phyloP scores from a whole-genome alignment of 1,140 invertebrate species.

The Leptinotarsa undecemlineata region DNA sequence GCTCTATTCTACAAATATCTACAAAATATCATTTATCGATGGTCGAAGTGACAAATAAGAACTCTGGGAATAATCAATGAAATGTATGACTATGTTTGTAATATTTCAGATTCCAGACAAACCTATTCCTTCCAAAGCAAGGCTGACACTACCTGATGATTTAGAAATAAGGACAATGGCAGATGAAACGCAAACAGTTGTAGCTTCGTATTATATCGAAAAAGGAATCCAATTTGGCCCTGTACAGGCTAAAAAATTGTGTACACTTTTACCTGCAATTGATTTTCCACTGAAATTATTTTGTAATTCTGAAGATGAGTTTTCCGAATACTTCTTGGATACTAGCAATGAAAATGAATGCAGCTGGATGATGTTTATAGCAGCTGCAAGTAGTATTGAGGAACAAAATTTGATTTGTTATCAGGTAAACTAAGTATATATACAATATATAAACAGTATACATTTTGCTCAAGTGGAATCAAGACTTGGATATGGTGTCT shows the following conservation, averaged over 20 bases:
- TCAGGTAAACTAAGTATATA: conserved; percentile 55
- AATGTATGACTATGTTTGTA: neutral
- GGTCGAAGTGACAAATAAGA: no score
- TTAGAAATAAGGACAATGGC: conserved; percentile 45
- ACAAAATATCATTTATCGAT: no score
- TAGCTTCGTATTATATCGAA: conserved; percentile 36
- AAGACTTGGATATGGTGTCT: no score
- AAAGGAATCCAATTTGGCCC: conserved; percentile 52
- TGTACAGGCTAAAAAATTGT: conserved; percentile 46
- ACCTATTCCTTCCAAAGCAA: conserved; percentile 46
- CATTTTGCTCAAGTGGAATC: no score
- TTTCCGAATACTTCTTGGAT: conserved; percentile 58
- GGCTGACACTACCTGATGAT: conserved; percentile 46
- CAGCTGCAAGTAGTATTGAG: conserved; percentile 54
- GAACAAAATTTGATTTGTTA: conserved; percentile 70
- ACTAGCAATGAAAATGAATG: conserved; percentile 60
- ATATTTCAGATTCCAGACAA: conserved; percentile 46
- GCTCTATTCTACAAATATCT: no score
- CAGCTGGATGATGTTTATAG: conserved; percentile 70
- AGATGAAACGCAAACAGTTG: conserved; percentile 41
- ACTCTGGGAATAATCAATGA: no score
- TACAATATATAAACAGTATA: neutral
- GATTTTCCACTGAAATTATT: conserved; percentile 52
- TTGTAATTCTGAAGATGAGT: conserved; percentile 40
- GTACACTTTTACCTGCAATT: conserved; percentile 46